Base-by-base conservation (phyloP, 1,140 invertebrate genomes). In the Gryllus bimaculatus region DNA sequence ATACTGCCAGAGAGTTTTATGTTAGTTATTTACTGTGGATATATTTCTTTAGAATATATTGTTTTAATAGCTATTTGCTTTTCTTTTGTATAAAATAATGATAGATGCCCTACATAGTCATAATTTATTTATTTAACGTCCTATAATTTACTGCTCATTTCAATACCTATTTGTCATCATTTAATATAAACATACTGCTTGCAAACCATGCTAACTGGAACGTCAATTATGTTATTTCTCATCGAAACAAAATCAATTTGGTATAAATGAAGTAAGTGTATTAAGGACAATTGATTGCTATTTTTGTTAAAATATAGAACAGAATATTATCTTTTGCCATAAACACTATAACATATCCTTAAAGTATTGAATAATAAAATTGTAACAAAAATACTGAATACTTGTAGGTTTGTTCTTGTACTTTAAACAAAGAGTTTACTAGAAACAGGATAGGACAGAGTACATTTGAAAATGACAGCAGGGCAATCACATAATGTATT, bases 131-230 rank as follows among this genome's bases (percentile, higher is more conserved):
- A 18, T 66, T 66, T 7, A 66, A 66, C 18, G 18, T 66, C 18
- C 54, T 66, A 66, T 66, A 18, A 66, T 66, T 66, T 66, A 66
- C 54, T 66, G 18, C 18, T 13, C 54, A 66, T 10, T 66, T 13
- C 54, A 13, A 18, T 66, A 66, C 18, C 54, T 66, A 66, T 3
- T 66, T 18, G 18, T 66, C 54, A 66, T 10, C 26, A 13, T 66
- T 66, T 66, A 66, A 66, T 66, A 66, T 66, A 66, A 66, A 66
- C 54, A 66, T 66, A 66, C 54, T 66, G 54, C 54, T 66, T 66
- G 54, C 18, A 18, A 66, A 66, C 54, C 54, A 66, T 66, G 54
- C 54, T 66, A 66, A 66, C 18, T 66, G 54, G 54, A 66, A 66
- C 54, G 54, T 66, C 54, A 66, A 66, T 66, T 66, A 66, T 66